phyloP scores from a whole-genome alignment of 2,888 invertebrate species.

The Drosophila prolongata region DNA sequence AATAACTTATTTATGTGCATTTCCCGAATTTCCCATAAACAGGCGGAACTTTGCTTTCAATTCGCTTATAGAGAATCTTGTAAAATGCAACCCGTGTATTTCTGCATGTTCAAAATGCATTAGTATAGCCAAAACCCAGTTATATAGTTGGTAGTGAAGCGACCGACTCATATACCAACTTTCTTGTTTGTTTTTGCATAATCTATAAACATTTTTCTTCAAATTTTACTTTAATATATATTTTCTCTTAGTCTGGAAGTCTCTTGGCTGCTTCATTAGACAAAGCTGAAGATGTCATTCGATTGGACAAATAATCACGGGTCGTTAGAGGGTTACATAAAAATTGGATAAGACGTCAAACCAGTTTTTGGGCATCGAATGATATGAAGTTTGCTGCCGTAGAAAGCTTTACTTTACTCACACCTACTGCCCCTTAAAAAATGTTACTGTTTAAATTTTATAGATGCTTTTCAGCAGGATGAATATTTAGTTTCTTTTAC shows the following conservation, averaged over 20 bases:
- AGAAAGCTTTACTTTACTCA: conserved; percentile 13
- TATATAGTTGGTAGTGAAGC: not conserved
- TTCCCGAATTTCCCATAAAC: not conserved
- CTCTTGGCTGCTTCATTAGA: conserved; percentile 27
- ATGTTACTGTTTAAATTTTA: not conserved
- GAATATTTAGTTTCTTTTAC: not conserved
- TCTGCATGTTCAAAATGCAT: not conserved
- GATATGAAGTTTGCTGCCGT: conserved; percentile 5
- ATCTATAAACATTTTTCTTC: conserved; percentile 9
- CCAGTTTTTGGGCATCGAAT: conserved; percentile 4
- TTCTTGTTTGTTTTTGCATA: conserved; percentile 15
- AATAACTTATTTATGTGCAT: conserved; percentile 4
- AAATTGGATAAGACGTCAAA: conserved; percentile 28
- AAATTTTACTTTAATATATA: conserved; percentile 6
- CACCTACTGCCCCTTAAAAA: not conserved
- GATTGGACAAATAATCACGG: conserved; percentile 28
- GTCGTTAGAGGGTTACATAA: conserved; percentile 25
- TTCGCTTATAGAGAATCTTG: not conserved
- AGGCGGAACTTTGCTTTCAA: not conserved
- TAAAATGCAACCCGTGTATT: too few relatives aligned
- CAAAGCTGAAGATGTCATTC: conserved; percentile 50
- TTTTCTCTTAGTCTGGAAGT: conserved; percentile 7
- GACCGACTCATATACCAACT: not conserved
- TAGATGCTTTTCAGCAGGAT: not conserved
- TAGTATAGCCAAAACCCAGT: not conserved